These are phyloP conservation scores for Amblyteles armatorius DNA, from an alignment of 2,888 invertebrate genomes.

Conservation along the genomic window DNA sequence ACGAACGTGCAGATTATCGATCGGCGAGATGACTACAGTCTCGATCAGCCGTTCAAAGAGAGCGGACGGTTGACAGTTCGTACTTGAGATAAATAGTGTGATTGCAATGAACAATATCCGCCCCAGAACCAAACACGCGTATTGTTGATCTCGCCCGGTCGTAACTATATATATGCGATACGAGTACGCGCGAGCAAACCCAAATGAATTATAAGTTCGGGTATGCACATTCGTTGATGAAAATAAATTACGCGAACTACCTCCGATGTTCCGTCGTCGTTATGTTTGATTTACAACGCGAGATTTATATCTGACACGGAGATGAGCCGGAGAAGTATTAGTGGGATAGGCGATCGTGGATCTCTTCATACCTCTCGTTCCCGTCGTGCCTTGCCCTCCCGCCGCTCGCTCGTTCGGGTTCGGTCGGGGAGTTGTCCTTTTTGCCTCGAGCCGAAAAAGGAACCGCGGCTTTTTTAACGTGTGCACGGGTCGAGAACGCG, in stretches of 20 bases:
- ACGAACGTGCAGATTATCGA: too few relatives aligned
- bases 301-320: conserved; percentile 37
- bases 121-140: too few relatives aligned
- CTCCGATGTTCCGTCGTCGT: conserved; percentile 32
- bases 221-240: conserved; percentile 4
- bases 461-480: conserved; percentile 44
- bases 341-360: conserved; percentile 43
- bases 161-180: not conserved
- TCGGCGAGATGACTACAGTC: too few relatives aligned
- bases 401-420: conserved; percentile 13
- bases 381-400: not conserved
- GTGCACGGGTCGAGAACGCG: conserved; percentile 21
- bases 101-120: too few relatives aligned
- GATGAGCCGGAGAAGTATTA: conserved; percentile 48
- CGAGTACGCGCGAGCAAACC: not conserved
- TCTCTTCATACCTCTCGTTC: conserved; percentile 30
- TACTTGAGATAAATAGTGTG: too few relatives aligned
- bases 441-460: conserved; percentile 56
- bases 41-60: too few relatives aligned
- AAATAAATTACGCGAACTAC: not conserved
- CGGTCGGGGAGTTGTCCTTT: conserved; percentile 8
- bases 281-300: conserved; percentile 56
- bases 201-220: conserved; percentile 15
- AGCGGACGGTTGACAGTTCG: too few relatives aligned
- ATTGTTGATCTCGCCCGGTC: too few relatives aligned